A percentile compares a stretch with the other conserved stretches of the same genome.
These are phyloP conservation scores for Cirrhinus mrigala DNA, from an alignment of 2,797 vertebrate species.

Conservation along the genomic window DNA sequence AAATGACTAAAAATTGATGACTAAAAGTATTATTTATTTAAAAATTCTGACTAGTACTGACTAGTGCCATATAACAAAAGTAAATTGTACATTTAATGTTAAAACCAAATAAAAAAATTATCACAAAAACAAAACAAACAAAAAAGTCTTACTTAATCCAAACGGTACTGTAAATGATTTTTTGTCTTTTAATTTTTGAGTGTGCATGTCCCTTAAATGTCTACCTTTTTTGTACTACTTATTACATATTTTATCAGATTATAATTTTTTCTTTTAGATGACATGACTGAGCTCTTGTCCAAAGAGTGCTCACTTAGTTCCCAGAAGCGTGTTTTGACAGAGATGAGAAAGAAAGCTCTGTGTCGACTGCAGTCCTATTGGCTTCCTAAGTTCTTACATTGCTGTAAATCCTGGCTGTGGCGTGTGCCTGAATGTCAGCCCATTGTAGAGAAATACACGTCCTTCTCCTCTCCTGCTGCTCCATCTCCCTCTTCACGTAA, in stretches of 20 bases:
- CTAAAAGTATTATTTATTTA: background rate
- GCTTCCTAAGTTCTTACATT: slow-evolving; percentile 78
- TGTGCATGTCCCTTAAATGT: background rate
- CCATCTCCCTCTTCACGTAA: background rate
- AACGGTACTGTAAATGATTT: background rate
- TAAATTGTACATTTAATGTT: no score
- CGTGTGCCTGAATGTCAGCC: slow-evolving; percentile 61
- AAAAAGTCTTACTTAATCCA: background rate
- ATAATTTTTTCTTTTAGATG: slow-evolving; percentile 63
- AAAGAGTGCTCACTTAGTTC: slow-evolving; percentile 59
- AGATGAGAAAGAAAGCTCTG: slow-evolving; percentile 75
- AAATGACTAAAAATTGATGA: background rate
- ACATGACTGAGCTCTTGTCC: slow-evolving; percentile 59
- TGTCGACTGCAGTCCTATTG: slow-evolving; percentile 76
- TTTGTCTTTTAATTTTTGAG: background rate
- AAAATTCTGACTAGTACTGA: background rate
- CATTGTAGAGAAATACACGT: slow-evolving; percentile 67
- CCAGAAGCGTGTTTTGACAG: slow-evolving; percentile 69
- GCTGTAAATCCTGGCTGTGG: slow-evolving; percentile 70
- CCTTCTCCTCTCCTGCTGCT: slow-evolving; percentile 11
- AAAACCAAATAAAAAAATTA: no score
- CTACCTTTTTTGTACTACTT: background rate
- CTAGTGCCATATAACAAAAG: no score
- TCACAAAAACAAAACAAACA: no score
- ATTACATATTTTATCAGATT: background rate